Percentiles rank a stretch among this genome's conserved stretches.
Conservation (phyloP, 2,888 invertebrate genomes). For the Drosophila pseudotakahashii region DNA sequence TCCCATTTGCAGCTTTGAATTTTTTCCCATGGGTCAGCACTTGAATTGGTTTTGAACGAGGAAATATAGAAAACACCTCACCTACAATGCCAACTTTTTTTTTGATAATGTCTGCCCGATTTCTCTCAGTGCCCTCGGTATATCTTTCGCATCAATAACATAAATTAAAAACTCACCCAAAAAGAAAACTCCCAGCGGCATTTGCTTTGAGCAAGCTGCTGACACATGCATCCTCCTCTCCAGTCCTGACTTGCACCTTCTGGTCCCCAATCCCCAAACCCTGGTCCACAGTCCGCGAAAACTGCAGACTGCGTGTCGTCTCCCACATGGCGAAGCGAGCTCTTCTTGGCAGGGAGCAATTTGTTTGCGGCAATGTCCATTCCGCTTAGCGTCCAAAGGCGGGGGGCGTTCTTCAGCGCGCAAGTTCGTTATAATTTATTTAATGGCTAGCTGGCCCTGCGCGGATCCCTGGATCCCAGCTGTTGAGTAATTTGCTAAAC, state of each 20-base stretch:
- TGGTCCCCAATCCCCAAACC: slow-evolving; percentile 1
- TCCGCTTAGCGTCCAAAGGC: slow-evolving; percentile 10
- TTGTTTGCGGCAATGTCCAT: slow-evolving; percentile 57
- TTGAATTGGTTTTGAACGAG: not conserved
- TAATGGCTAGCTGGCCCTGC: slow-evolving; percentile 60
- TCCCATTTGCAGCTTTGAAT: slow-evolving; percentile 36
- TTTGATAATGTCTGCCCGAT: not conserved
- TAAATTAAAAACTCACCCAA: slow-evolving; percentile 66
- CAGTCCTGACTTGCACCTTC: not conserved
- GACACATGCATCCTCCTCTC: slow-evolving; percentile 51
- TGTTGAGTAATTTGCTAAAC: slow-evolving; percentile 81
- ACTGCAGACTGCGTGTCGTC: slow-evolving; percentile 81
- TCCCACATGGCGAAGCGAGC: slow-evolving; percentile 55
- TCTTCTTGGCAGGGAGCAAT: slow-evolving; percentile 49
- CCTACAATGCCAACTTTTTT: not conserved
- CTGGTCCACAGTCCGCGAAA: slow-evolving; percentile 22
- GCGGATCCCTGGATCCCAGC: slow-evolving; percentile 3
- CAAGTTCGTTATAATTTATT: slow-evolving; percentile 81
- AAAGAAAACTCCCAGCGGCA: slow-evolving; percentile 61
- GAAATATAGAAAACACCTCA: not conserved
- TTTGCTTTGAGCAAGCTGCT: slow-evolving; percentile 72
- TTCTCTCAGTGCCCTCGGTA: slow-evolving; percentile 63
- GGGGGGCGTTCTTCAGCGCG: slow-evolving; percentile 38
- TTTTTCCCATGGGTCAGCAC: slow-evolving; percentile 40
- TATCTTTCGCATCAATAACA: slow-evolving; percentile 71